phyloP scores from a whole-genome alignment of 2,113 vertebrate genomes.

The Bufo gargarizans region DNA sequence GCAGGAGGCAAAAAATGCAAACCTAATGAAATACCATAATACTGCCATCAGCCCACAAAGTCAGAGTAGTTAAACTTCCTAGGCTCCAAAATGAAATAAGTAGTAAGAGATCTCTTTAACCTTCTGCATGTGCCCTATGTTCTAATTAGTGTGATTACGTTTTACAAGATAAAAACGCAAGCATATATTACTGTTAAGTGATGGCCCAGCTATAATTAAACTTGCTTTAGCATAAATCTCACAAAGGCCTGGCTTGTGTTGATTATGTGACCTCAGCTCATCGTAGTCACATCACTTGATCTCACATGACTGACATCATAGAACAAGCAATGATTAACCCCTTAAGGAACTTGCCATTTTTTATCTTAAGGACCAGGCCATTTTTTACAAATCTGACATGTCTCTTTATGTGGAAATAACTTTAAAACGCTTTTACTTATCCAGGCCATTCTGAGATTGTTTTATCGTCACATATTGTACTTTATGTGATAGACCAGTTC shows the following conservation, averaged over 20 bases:
- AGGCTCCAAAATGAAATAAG: not conserved
- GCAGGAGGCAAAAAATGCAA: slow-evolving; percentile 58
- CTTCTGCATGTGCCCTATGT: not conserved
- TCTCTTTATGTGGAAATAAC: no score
- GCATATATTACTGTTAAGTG: slow-evolving; percentile 20
- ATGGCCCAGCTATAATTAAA: slow-evolving; percentile 31
- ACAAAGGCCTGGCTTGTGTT: slow-evolving; percentile 38
- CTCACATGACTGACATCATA: slow-evolving; percentile 36
- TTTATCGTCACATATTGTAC: no score
- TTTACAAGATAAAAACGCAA: slow-evolving; percentile 25
- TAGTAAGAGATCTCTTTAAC: not conserved
- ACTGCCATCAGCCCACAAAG: not conserved
- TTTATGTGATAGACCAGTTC: no score
- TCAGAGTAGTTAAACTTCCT: slow-evolving; percentile 16
- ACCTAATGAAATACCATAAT: not conserved
- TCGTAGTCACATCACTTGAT: slow-evolving; percentile 43
- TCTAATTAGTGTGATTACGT: slow-evolving; percentile 37
- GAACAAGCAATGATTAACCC: slow-evolving; percentile 23
- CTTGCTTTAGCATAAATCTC: slow-evolving; percentile 40
- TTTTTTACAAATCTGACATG: no score
- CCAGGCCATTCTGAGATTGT: no score
- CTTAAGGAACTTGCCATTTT: no score
- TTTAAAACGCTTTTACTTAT: no score
- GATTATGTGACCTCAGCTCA: slow-evolving; percentile 45
- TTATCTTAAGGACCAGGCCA: no score